A percentile compares a stretch with the other conserved stretches of the same genome.
phyloP scores from a whole-genome alignment of 2,797 vertebrate genomes.

The Gobio occitaniae region DNA sequence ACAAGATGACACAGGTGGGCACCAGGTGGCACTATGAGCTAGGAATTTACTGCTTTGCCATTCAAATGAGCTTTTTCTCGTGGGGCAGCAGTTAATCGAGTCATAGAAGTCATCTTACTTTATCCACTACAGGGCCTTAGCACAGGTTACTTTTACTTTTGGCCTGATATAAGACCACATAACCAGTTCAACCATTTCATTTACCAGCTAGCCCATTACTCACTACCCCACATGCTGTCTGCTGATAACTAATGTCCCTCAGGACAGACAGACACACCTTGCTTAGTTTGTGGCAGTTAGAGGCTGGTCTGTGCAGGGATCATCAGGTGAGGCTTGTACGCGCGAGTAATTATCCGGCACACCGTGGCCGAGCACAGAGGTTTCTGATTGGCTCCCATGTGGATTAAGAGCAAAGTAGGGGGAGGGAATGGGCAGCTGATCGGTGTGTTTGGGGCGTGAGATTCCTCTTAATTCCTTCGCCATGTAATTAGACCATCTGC shows the following conservation, averaged over 20 bases:
- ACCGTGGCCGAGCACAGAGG: slow-evolving; percentile 55
- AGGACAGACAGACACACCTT: slow-evolving; percentile 58
- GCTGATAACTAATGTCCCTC: slow-evolving; percentile 10
- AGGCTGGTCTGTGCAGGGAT: slow-evolving; percentile 60
- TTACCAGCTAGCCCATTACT: slow-evolving; percentile 20
- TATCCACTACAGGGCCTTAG: not conserved
- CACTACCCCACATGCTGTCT: slow-evolving; percentile 4
- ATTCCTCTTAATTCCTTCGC: slow-evolving; percentile 78
- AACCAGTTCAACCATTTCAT: slow-evolving; percentile 19
- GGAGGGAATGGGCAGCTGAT: slow-evolving; percentile 70
- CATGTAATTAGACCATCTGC: slow-evolving; percentile 90
- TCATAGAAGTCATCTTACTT: not conserved
- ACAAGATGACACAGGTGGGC: slow-evolving; percentile 98
- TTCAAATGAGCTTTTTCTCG: not conserved
- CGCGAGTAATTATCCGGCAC: slow-evolving; percentile 45
- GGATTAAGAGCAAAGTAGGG: slow-evolving; percentile 78
- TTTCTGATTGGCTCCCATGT: slow-evolving; percentile 86
- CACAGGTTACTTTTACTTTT: not conserved
- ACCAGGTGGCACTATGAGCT: slow-evolving; percentile 66
- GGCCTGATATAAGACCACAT: not conserved
- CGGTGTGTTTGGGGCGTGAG: slow-evolving; percentile 70
- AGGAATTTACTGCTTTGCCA: not conserved
- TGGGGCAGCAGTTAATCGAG: not conserved
- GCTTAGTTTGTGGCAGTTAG: slow-evolving; percentile 60
- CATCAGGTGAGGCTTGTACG: slow-evolving; percentile 46